phyloP scores from a whole-genome alignment of 37 sponge, comb jelly and placozoan genomes.

The Geodia barretti region DNA sequence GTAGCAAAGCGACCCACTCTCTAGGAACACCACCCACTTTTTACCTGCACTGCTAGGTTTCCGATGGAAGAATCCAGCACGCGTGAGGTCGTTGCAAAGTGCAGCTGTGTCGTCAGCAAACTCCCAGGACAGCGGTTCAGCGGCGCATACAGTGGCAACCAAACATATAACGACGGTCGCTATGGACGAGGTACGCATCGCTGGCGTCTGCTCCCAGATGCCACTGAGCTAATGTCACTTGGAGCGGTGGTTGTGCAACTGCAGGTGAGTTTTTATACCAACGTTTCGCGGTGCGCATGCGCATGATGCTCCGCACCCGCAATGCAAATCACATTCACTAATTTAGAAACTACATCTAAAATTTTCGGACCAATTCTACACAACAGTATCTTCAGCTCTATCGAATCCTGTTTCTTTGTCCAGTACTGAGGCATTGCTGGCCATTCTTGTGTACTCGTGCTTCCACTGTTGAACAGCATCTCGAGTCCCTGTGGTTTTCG shows the following conservation, averaged over 20 bases:
- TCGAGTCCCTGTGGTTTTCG: neutral
- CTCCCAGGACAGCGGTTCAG: conserved; percentile 33
- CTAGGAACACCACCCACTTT: conserved; percentile 86
- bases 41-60: neutral
- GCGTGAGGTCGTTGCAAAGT: conserved; percentile 74
- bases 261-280: too few relatives aligned
- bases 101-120: conserved; percentile 22
- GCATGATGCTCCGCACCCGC: too few relatives aligned
- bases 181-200: neutral
- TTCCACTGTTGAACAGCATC: neutral
- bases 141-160: neutral
- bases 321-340: too few relatives aligned
- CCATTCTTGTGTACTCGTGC: neutral
- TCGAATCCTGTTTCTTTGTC: too few relatives aligned
- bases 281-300: too few relatives aligned
- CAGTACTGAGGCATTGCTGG: too few relatives aligned
- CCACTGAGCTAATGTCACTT: neutral
- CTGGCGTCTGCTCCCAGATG: neutral
- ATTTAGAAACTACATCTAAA: too few relatives aligned
- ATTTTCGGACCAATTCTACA: neutral
- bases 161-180: neutral
- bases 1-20: conserved; percentile 80
- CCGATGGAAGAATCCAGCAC: conserved; percentile 66
- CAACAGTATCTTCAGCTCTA: neutral
- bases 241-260: too few relatives aligned